phyloP scores from a whole-genome alignment of 2,797 vertebrate genomes.

The Echeneis naucrates region DNA sequence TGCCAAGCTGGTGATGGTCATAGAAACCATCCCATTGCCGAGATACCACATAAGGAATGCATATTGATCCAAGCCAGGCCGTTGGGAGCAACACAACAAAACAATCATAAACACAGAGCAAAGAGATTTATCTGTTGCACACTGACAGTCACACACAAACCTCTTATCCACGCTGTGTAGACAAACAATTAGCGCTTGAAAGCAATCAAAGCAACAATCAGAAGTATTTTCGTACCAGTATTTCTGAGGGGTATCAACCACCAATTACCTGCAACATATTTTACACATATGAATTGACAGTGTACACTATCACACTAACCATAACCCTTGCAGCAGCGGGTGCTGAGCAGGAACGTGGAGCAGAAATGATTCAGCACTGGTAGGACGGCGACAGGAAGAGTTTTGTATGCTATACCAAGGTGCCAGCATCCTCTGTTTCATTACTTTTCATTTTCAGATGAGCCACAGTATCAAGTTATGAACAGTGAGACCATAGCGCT shows the following conservation, averaged over 20 bases:
- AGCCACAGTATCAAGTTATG: too few relatives aligned
- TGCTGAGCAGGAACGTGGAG: too few relatives aligned
- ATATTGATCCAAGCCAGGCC: constrained; percentile 59
- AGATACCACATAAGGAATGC: constrained; percentile 70
- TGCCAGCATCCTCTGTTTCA: too few relatives aligned
- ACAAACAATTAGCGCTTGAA: constrained; percentile 24
- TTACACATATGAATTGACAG: not conserved
- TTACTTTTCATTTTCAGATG: too few relatives aligned
- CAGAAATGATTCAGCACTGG: too few relatives aligned
- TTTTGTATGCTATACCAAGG: too few relatives aligned
- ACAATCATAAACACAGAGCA: constrained; percentile 49
- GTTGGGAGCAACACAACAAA: constrained; percentile 51
- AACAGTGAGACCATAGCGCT: too few relatives aligned
- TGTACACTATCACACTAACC: too few relatives aligned
- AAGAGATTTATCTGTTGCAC: constrained; percentile 51
- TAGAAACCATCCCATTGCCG: constrained; percentile 61
- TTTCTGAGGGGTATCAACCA: constrained; percentile 6
- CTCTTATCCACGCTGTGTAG: constrained; percentile 18
- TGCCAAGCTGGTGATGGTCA: constrained; percentile 53
- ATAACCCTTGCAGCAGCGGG: too few relatives aligned
- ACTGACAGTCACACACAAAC: constrained; percentile 34
- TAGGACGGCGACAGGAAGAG: too few relatives aligned
- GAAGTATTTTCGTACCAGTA: constrained; percentile 23
- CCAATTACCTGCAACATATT: not conserved
- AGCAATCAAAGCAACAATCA: constrained; percentile 20